Base-by-base conservation (phyloP, 2,113 vertebrate genomes). In the Oncorhynchus mykiss region DNA sequence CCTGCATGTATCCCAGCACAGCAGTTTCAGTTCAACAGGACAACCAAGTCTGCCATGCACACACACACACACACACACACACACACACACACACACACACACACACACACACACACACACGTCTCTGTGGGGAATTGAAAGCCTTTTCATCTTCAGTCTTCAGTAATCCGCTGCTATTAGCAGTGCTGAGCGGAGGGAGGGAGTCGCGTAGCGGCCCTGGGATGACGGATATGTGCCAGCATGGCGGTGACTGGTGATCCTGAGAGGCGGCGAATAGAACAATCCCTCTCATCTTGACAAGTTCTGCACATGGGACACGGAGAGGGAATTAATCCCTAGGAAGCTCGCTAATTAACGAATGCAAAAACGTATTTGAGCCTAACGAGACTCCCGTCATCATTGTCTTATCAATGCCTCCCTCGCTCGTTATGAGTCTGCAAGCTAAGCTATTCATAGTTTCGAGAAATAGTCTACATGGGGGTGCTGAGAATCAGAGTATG, bases 311-410 rank as follows among this genome's bases (percentile, higher is more conserved):
- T 18, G 49, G 49, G 4, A 54, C 1, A 54, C 66, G 6, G 31
- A 67, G 24, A 67, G 66, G 31, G 31, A 14, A 29, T 22, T 16
- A 34, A 54, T 54, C 70, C 24, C 45, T 9, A 25, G 70, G 48
- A 48, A 3, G 4, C 20, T 22, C 5, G 54, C 75, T 81, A 81
- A 81, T 78, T 81, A 81, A 71, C 25, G 72, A 54, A 18, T 54
- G 51, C 24, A 45, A 57, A 70, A 70, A 54, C 60, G 59, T 25
- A 51, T 66, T 29, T 72, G 62, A 75, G 59, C 45, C 72, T 71
- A 31, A 62, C 31, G 25, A 74, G 75, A 67, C 71, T 62, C 18
- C 51, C 4, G 16, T 54, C 16, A 67, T 31, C 64, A 51, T 31
- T 49, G 64, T 65, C 25, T 13, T 49, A 49, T 81, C 73, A 77